Conservation (phyloP, 2,113 vertebrate species). For the Serinus canaria region DNA sequence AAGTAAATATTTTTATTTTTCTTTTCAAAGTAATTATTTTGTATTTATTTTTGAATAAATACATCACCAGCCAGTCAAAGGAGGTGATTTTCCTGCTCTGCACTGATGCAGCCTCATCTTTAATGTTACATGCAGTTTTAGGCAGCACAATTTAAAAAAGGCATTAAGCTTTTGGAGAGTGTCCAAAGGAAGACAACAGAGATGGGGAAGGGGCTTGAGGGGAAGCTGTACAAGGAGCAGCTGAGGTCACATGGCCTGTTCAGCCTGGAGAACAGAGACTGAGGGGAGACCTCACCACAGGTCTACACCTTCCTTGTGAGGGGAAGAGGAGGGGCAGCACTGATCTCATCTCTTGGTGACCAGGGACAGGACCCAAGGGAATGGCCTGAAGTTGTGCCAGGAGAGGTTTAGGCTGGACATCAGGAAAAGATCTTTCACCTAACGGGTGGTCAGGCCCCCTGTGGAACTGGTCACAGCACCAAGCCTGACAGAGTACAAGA, state of each 20-base stretch:
- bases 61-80: not conserved
- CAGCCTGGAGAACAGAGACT: not conserved
- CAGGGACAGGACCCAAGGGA: not conserved
- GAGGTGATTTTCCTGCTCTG: not conserved
- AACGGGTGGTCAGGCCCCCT: not conserved
- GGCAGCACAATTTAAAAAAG: not conserved
- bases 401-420: not conserved
- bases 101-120: not conserved
- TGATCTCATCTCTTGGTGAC: not conserved
- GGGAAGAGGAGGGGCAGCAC: not conserved
- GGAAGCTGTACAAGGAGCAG: not conserved
- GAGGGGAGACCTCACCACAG: not conserved
- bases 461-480: not conserved
- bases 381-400: not conserved
- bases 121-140: not conserved
- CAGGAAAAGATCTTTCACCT: not conserved
- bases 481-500: not conserved
- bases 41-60: not conserved
- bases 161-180: not conserved
- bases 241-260: not conserved
- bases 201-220: not conserved
- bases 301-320: not conserved
- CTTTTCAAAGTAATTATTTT: not conserved
- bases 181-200: rapidly evolving
- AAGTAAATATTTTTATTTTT: not conserved